Percentiles rank a stretch among this genome's conserved stretches.
phyloP scores from a whole-genome alignment of 2,888 invertebrate genomes.

The Phasia obesa region DNA sequence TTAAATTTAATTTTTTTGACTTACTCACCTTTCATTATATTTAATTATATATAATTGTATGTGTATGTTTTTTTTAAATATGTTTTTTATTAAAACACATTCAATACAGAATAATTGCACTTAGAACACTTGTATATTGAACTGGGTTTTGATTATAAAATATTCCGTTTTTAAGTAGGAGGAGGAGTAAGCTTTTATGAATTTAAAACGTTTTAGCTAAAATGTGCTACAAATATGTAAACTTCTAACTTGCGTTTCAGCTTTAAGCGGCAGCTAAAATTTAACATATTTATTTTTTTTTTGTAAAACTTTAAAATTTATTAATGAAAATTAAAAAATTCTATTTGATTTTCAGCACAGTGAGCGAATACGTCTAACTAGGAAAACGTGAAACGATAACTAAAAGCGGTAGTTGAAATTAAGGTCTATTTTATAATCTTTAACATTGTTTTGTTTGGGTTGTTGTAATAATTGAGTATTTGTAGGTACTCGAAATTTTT shows the following conservation, averaged over 20 bases:
- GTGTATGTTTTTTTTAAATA: background rate
- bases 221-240: slow-evolving; percentile 8
- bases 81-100: background rate
- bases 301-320: background rate
- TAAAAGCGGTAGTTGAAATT: slow-evolving; percentile 12
- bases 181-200: background rate
- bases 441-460: slow-evolving; percentile 20
- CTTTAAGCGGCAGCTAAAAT: slow-evolving; percentile 11
- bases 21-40: slow-evolving; percentile 8
- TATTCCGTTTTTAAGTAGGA: background rate
- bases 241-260: slow-evolving; percentile 3
- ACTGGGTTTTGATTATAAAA: slow-evolving; percentile 33
- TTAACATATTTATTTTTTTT: slow-evolving; percentile 40
- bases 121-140: slow-evolving; percentile 20
- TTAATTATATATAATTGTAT: background rate
- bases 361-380: background rate
- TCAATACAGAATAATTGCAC: background rate
- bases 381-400: slow-evolving; percentile 26
- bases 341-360: slow-evolving; percentile 30
- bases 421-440: slow-evolving; percentile 48
- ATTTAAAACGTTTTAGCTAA: background rate
- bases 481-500: slow-evolving; percentile 46
- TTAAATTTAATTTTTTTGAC: background rate
- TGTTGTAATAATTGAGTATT: slow-evolving; percentile 19
- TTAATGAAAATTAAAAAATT: slow-evolving; percentile 29